A percentile compares a stretch with the other conserved stretches of the same genome.
Evolutionary conservation across 2,113 vertebrate genomes (phyloP).

Genomic region (Pan paniscus): DNA sequence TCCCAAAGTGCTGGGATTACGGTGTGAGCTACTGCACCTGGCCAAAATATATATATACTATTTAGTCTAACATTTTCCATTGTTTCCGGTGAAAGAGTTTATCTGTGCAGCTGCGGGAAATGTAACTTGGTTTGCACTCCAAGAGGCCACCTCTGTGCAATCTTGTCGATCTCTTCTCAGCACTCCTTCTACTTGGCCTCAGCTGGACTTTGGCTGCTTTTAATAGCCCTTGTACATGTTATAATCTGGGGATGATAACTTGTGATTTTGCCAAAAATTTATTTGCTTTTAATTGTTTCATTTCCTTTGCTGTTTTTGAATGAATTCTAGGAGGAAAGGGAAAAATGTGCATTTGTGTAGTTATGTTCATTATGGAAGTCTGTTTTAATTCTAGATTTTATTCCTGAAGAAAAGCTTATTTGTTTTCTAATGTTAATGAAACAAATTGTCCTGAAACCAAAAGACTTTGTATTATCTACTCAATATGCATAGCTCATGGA

Average conservation of each 20-base stretch:
- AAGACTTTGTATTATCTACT: not conserved
- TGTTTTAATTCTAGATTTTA: constrained; percentile 21
- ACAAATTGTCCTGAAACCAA: constrained; percentile 37
- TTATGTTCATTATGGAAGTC: constrained; percentile 8
- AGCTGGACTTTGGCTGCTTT: not conserved
- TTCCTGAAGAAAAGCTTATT: constrained; percentile 19
- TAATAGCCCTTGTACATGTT: not conserved
- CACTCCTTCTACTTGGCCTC: not conserved
- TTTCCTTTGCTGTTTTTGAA: constrained; percentile 29
- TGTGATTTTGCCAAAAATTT: constrained; percentile 25
- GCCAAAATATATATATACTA: not conserved
- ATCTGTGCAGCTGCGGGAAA: not conserved
- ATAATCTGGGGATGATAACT: not conserved
- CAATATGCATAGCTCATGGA: not conserved
- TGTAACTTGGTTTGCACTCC: not conserved
- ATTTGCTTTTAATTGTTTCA: not conserved
- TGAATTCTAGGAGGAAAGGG: constrained; percentile 7
- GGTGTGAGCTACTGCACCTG: too few relatives aligned
- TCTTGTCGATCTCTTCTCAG: not conserved
- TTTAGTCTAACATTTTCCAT: not conserved
- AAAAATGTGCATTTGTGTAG: not conserved
- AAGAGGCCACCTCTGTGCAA: not conserved
- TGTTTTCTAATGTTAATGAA: constrained; percentile 45
- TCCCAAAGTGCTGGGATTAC: too few relatives aligned
- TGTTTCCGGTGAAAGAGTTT: not conserved